These are phyloP conservation scores for Oscheius sp. DNA, from an alignment of 2,888 invertebrate genomes.

Conservation along the genomic window DNA sequence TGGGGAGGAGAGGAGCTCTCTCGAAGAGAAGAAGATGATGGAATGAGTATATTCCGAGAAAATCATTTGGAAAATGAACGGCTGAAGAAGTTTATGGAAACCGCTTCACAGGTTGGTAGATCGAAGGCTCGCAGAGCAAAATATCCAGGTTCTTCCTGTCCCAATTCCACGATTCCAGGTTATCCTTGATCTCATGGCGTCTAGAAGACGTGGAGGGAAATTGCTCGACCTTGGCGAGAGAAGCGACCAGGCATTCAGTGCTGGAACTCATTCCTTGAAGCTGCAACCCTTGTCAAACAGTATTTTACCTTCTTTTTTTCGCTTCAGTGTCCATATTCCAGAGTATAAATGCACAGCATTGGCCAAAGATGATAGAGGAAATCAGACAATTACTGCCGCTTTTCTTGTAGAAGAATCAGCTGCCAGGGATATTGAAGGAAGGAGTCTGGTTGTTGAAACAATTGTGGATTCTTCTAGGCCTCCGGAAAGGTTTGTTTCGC, in stretches of 20 bases:
- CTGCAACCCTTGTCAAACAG: constrained; percentile 32
- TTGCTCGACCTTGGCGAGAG: constrained; percentile 37
- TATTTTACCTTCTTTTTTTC: background rate
- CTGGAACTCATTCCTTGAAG: constrained; percentile 38
- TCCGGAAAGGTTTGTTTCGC: constrained; percentile 5
- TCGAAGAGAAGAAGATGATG: constrained; percentile 6
- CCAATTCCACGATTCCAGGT: constrained; percentile 37
- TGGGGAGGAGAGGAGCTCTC: constrained; percentile 10
- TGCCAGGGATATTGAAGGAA: constrained; percentile 20
- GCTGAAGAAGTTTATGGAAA: constrained; percentile 30
- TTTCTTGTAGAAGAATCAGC: constrained; percentile 28
- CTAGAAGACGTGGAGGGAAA: constrained; percentile 9
- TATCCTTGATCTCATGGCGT: constrained; percentile 35
- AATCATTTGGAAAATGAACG: constrained; percentile 33
- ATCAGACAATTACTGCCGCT: constrained; percentile 12
- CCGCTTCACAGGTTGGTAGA: constrained; percentile 16
- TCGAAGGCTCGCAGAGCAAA: background rate
- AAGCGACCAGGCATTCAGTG: constrained; percentile 37
- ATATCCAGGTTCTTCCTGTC: constrained; percentile 37
- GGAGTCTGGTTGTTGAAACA: constrained; percentile 25
- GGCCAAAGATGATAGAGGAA: constrained; percentile 8
- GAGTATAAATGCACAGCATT: constrained; percentile 25
- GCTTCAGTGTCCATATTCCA: background rate
- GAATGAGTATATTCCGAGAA: constrained; percentile 32
- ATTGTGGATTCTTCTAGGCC: constrained; percentile 16